phyloP scores from a whole-genome alignment of 2,888 invertebrate genomes.

The Palloptera scutellata region DNA sequence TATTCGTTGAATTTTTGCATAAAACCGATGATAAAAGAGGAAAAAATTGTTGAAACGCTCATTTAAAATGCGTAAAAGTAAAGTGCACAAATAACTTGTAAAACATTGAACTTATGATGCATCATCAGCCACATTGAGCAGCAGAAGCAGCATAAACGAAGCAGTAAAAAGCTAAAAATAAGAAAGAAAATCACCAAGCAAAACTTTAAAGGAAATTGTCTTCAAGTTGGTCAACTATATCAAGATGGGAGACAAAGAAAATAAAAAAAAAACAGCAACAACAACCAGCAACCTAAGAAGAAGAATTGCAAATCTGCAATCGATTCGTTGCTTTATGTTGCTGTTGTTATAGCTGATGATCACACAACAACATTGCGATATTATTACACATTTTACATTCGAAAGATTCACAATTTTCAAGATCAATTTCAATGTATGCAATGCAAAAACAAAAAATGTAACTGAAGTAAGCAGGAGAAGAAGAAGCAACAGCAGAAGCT shows the following conservation, averaged over 20 bases:
- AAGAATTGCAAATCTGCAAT: background rate
- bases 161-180: background rate
- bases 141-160: too few relatives aligned
- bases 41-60: conserved; percentile 9
- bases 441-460: background rate
- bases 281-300: background rate
- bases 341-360: background rate
- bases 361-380: background rate
- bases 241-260: too few relatives aligned
- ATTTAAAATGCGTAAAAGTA: conserved; percentile 32
- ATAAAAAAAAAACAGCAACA: background rate
- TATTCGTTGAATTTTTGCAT: conserved; percentile 16
- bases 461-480: too few relatives aligned
- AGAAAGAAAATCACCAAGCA: background rate
- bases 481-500: too few relatives aligned
- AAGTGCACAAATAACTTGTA: conserved; percentile 32
- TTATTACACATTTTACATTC: background rate
- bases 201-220: too few relatives aligned
- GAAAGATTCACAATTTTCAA: background rate
- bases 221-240: background rate
- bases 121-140: background rate
- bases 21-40: background rate
- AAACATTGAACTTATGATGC: conserved; percentile 26
- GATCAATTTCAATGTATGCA: background rate
- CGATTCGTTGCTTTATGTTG: background rate